A percentile compares a stretch with the other conserved stretches of the same genome.
Evolutionary conservation across 2,797 vertebrate species (phyloP).

Genomic region (Peromyscus eremicus): DNA sequence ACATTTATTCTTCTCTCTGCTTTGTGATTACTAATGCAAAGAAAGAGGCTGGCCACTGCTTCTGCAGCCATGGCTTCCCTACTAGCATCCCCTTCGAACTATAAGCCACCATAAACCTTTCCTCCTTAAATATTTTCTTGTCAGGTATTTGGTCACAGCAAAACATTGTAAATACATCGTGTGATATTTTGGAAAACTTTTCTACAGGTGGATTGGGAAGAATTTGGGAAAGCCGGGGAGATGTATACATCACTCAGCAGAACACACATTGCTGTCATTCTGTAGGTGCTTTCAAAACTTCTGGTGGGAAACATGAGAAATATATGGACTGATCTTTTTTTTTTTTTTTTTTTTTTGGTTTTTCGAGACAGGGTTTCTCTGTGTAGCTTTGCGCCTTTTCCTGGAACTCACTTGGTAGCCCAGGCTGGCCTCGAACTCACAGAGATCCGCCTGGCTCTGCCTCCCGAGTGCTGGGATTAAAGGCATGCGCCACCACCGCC

Average conservation of each 20-base stretch:
- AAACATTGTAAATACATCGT: not conserved
- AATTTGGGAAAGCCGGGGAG: not conserved
- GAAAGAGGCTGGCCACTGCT: accelerated
- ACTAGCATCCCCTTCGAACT: not conserved
- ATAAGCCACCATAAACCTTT: not conserved
- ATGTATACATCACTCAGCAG: too few species aligned
- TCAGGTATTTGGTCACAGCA: not conserved
- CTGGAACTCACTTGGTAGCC: too few species aligned
- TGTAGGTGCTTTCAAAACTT: not conserved
- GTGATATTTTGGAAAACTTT: not conserved
- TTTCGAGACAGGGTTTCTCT: too few species aligned
- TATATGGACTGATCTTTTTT: not conserved
- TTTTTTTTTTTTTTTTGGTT: too few species aligned
- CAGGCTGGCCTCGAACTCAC: too few species aligned
- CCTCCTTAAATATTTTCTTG: not conserved
- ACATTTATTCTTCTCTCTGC: not conserved
- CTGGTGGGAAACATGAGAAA: not conserved
- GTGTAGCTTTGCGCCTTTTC: too few species aligned
- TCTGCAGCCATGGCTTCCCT: not conserved
- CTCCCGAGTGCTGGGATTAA: too few species aligned
- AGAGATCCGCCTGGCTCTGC: too few species aligned
- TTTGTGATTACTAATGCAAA: not conserved
- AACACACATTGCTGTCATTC: not conserved
- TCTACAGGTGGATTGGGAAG: not conserved
- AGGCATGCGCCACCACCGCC: too few species aligned